phyloP scores from a whole-genome alignment of 1,140 invertebrate species.

The Adoxophyes honmai region DNA sequence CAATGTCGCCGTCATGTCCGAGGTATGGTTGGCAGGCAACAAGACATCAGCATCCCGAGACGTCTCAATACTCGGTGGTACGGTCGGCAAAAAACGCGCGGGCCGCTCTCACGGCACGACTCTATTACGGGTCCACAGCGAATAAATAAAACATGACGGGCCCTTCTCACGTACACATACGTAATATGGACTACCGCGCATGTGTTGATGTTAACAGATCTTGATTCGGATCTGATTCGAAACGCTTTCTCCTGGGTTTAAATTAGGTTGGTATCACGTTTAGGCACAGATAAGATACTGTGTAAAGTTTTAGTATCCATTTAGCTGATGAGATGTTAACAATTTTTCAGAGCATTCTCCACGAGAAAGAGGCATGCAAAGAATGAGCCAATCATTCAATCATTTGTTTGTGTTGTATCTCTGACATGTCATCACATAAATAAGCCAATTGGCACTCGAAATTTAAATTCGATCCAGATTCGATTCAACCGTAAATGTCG shows the following conservation, averaged over 20 bases:
- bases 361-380: too few species aligned
- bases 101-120: constrained; percentile 70
- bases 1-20: constrained; percentile 64
- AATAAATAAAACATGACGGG: constrained; percentile 76
- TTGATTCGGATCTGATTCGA: constrained; percentile 66
- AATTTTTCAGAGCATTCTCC: too few species aligned
- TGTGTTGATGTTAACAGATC: constrained; percentile 61
- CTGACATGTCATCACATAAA: too few species aligned
- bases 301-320: too few species aligned
- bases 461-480: too few species aligned
- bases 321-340: too few species aligned
- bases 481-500: too few species aligned
- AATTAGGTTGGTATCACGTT: too few species aligned
- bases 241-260: constrained; percentile 33
- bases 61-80: constrained; percentile 64
- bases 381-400: too few species aligned
- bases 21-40: constrained; percentile 65
- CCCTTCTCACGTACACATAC: constrained; percentile 69
- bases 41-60: constrained; percentile 71
- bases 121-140: constrained; percentile 70
- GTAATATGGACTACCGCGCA: constrained; percentile 45
- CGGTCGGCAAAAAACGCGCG: constrained; percentile 66
- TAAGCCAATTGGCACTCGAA: too few species aligned
- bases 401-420: too few species aligned
- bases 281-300: too few species aligned